Conservation (phyloP, 1,140 invertebrate species). For the Calephelis nemesis region DNA sequence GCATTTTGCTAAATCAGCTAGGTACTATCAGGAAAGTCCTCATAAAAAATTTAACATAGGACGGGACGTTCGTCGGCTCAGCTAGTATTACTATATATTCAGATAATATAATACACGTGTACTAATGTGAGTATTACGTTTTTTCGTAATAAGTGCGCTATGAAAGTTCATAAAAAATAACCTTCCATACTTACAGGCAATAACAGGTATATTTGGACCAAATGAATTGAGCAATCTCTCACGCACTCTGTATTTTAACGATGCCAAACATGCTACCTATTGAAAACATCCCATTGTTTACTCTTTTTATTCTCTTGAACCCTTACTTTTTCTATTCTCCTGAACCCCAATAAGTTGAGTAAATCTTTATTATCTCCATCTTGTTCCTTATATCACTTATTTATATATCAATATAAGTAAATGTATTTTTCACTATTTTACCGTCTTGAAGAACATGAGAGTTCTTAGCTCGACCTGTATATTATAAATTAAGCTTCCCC, state of each 20-base stretch:
- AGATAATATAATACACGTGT: too few species aligned
- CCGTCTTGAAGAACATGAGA: too few species aligned
- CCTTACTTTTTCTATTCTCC: background rate
- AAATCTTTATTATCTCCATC: slow-evolving; percentile 5
- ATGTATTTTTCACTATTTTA: too few species aligned
- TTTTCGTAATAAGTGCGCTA: background rate
- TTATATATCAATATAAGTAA: too few species aligned
- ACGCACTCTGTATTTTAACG: slow-evolving; percentile 47
- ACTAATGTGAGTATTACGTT: background rate
- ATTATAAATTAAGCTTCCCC: too few species aligned
- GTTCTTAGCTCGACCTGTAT: too few species aligned
- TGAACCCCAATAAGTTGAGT: background rate
- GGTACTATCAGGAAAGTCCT: too few species aligned
- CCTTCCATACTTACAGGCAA: slow-evolving; percentile 26
- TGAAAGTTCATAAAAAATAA: background rate
- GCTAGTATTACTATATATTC: background rate
- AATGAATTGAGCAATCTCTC: slow-evolving; percentile 35
- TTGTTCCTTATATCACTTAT: background rate
- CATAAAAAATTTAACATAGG: too few species aligned
- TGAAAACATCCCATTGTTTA: slow-evolving; percentile 19
- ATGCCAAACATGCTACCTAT: slow-evolving; percentile 49
- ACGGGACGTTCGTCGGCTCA: too few species aligned
- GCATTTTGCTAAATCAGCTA: too few species aligned
- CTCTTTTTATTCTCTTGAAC: too few species aligned
- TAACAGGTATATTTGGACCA: slow-evolving; percentile 28